Base-by-base conservation (phyloP, 2,888 invertebrate species). In the Elmis aenea region DNA sequence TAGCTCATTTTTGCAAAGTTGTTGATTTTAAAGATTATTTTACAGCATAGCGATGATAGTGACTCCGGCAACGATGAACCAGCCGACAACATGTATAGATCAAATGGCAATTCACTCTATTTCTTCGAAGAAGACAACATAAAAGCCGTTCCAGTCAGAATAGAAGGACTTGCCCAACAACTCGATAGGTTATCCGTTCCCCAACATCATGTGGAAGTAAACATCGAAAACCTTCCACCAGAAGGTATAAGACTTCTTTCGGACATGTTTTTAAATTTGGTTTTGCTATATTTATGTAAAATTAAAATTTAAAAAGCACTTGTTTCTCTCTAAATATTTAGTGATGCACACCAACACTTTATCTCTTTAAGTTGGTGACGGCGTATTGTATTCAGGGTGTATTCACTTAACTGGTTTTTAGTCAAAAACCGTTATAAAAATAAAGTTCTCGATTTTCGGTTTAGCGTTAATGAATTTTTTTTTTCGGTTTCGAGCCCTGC, bases 61-160 rank as follows among this genome's bases (percentile, higher is more conserved):
- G 63, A 94, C 64, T 93, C 92, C 0, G 95, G 94, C 1, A 95
- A 92, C 62, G 95, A 95, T 62, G 94, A 95, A 61, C 93, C 93
- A 1, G 79, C 81, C 21, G 88, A 88, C 60, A 64, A 77, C 29
- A 76, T 42, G 18, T 55, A 53, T 30, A 40, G 50, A 12, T 38
- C 39, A 8, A 48, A 51, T 34, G 44, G 44, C 8, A 26, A 13
- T 12, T 33, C 16, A n/a, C 33, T 30, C 9, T 26, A 28, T 3
- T n/a, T 13, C 5, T 23, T 24, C 26, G 38, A 37, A 24, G 48
- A 46, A 27, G 45, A 45, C n/a, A 49, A 45, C 31, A 44, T 45
- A 9, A 42, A 42, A 12, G 30, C 36, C 5, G 36, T 35, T 5
- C 35, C 36, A n/a, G 46, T 51, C 0, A 36, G 42, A 15, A 45